A percentile compares a stretch with the other conserved stretches of the same genome.
Evolutionary conservation across 2,888 invertebrate genomes (phyloP).

Genomic region (Enoplolaimus lenunculus): DNA sequence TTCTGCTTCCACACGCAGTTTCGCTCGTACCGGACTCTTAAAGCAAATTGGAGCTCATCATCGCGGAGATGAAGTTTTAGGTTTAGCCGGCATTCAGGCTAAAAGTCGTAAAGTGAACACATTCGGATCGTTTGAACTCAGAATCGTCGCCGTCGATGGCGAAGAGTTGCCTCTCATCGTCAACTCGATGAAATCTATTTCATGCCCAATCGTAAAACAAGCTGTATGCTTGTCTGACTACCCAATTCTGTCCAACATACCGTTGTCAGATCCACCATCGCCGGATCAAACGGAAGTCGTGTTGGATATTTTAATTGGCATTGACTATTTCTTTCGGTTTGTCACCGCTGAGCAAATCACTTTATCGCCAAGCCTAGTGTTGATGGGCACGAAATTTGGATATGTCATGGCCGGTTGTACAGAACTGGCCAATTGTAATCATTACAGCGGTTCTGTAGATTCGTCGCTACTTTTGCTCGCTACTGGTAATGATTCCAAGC

Average conservation of each 20-base stretch:
- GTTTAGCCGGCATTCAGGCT: neutral
- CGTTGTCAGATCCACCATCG: slow-evolving; percentile 1
- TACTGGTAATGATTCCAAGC: neutral
- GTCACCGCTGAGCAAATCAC: neutral
- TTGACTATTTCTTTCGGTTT: neutral
- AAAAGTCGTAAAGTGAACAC: neutral
- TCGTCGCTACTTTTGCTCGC: neutral
- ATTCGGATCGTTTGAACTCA: neutral
- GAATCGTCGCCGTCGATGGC: neutral
- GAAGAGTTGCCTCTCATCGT: neutral
- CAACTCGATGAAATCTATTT: neutral
- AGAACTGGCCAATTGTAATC: neutral
- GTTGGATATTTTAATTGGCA: neutral
- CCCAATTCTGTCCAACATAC: neutral
- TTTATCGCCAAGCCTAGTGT: neutral
- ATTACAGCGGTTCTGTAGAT: neutral
- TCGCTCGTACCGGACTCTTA: neutral
- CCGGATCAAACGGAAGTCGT: neutral
- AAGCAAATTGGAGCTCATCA: neutral
- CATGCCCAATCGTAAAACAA: neutral
- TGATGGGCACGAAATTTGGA: neutral
- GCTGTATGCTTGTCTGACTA: neutral
- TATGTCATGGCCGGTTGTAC: neutral
- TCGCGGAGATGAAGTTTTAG: neutral
- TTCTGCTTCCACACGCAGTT: neutral